phyloP scores from a whole-genome alignment of 2,113 vertebrate species.

The Falcunculus frontatus region DNA sequence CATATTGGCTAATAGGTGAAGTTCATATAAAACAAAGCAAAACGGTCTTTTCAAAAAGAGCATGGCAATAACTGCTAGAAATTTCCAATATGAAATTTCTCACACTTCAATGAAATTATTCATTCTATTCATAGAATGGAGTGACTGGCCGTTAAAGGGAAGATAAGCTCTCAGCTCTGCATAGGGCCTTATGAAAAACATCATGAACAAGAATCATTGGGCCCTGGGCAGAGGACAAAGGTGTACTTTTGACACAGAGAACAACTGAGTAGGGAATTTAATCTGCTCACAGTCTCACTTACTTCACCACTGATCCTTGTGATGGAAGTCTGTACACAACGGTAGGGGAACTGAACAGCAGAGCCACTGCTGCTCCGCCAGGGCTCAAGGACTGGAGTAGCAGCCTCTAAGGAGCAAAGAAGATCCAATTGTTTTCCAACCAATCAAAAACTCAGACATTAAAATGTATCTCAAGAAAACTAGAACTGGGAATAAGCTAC shows the following conservation, averaged over 20 bases:
- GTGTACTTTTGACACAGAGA: neutral
- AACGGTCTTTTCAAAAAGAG: neutral
- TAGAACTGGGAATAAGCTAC: neutral
- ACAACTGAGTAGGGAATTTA: neutral
- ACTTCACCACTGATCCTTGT: slow-evolving; percentile 81
- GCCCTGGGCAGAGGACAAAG: neutral
- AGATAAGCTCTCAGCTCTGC: neutral
- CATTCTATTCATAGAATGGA: neutral
- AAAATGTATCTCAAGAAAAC: neutral
- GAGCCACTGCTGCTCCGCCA: slow-evolving; percentile 75
- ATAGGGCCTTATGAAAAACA: accelerated
- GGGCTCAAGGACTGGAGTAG: slow-evolving; percentile 65
- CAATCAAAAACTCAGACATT: neutral
- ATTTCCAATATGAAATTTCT: neutral
- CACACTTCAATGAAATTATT: neutral
- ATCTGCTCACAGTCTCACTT: neutral
- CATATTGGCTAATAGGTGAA: neutral
- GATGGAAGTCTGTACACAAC: slow-evolving; percentile 80
- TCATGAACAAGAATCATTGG: neutral
- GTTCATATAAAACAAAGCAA: neutral
- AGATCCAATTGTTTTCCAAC: neutral
- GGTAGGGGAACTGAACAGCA: slow-evolving; percentile 75
- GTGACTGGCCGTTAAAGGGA: neutral
- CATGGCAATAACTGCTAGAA: neutral
- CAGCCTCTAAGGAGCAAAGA: slow-evolving; percentile 67